These are phyloP conservation scores for Cariama cristata DNA, from an alignment of 2,113 vertebrate species.

Conservation along the genomic window DNA sequence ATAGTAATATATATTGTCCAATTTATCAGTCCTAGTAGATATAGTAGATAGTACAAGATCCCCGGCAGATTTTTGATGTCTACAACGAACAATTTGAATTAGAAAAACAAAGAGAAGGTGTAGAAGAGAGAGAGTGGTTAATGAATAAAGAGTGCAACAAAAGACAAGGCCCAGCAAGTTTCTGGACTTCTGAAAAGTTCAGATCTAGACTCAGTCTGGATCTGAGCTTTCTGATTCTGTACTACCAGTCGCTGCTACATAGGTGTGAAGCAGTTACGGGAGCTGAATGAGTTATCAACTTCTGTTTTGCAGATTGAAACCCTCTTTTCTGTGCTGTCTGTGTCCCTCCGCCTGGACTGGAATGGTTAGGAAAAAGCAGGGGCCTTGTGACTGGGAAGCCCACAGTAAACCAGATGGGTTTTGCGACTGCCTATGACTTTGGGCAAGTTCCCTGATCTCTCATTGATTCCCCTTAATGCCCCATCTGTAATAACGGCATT, in stretches of 20 bases:
- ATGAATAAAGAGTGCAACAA: not conserved
- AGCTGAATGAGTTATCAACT: not conserved
- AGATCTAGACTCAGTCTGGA: not conserved
- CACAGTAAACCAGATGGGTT: not conserved
- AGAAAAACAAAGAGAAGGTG: not conserved
- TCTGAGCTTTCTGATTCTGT: not conserved
- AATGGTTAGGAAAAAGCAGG: not conserved
- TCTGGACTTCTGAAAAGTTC: not conserved
- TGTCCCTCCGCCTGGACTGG: not conserved
- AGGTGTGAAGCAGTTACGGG: not conserved
- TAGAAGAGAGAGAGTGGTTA: not conserved
- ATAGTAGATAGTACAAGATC: not conserved
- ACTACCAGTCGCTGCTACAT: rapidly evolving
- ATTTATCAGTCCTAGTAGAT: not conserved
- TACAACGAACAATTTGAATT: not conserved
- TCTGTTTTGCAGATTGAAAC: not conserved
- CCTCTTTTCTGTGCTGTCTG: not conserved
- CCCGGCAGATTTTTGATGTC: not conserved
- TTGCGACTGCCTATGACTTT: not conserved
- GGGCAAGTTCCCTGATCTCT: not conserved
- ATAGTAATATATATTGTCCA: not conserved
- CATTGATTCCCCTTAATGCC: not conserved
- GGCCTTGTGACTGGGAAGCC: not conserved
- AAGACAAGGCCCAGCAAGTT: not conserved
- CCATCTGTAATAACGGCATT: not conserved